Conservation (phyloP, 2,888 invertebrate species). For the Scelioninae gen. 1 region DNA sequence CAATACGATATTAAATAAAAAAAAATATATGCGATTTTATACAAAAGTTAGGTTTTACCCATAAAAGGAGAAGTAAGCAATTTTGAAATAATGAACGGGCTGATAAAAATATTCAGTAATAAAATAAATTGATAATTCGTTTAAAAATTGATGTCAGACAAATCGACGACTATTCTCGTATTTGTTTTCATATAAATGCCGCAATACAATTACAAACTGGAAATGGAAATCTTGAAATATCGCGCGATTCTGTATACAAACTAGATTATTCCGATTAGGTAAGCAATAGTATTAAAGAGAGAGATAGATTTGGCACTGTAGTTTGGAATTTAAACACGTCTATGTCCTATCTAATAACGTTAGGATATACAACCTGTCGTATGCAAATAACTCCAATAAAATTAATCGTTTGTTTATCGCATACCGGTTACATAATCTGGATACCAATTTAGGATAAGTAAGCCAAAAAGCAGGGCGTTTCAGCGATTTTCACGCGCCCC, state of each 20-base stretch:
- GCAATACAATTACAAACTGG: neutral
- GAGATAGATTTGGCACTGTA: constrained; percentile 21
- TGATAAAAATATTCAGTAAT: neutral
- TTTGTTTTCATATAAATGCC: neutral
- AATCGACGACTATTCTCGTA: neutral
- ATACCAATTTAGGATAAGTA: constrained; percentile 41
- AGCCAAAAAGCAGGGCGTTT: constrained; percentile 27
- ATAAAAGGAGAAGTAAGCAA: too few species aligned
- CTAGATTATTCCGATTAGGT: constrained; percentile 24
- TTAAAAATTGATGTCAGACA: too few species aligned
- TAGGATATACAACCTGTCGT: constrained; percentile 12
- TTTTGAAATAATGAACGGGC: too few species aligned
- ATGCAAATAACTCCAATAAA: constrained; percentile 33
- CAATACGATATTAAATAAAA: too few species aligned
- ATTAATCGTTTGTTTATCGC: constrained; percentile 44
- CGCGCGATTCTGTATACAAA: constrained; percentile 8
- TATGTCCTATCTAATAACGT: constrained; percentile 11
- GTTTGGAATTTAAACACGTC: constrained; percentile 31
- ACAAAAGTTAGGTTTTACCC: too few species aligned
- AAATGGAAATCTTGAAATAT: constrained; percentile 1
- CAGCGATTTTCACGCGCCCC: constrained; percentile 7
- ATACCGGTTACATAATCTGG: constrained; percentile 37
- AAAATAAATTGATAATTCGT: too few species aligned
- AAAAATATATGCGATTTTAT: too few species aligned
- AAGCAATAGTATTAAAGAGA: constrained; percentile 22